phyloP scores from a whole-genome alignment of 2,888 invertebrate species.

The Protonemura montana region DNA sequence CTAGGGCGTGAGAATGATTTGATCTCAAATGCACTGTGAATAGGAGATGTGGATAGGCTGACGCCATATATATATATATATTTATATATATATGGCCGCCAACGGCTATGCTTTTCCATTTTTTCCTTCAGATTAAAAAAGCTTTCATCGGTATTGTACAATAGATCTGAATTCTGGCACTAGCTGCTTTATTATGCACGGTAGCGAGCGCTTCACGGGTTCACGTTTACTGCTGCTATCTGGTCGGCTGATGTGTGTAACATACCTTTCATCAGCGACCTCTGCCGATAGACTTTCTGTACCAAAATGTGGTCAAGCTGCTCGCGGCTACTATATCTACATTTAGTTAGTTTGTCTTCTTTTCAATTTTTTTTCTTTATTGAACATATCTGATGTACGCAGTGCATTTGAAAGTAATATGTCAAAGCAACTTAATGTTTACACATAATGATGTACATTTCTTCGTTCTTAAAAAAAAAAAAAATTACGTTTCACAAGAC shows the following conservation, averaged over 20 bases:
- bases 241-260: background rate
- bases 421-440: no score
- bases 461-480: no score
- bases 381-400: no score
- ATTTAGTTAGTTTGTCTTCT: no score
- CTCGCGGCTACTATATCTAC: no score
- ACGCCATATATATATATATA: no score
- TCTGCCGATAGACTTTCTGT: background rate
- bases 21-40: background rate
- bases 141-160: conserved; percentile 35
- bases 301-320: background rate
- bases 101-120: conserved; percentile 28
- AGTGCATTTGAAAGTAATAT: no score
- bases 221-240: background rate
- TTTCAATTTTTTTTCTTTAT: no score
- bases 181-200: background rate
- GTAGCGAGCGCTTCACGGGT: background rate
- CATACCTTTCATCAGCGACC: background rate
- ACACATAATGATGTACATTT: no score
- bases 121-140: conserved; percentile 36
- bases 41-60: conserved; percentile 8
- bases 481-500: no score
- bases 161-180: conserved; percentile 17
- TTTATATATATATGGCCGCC: background rate
- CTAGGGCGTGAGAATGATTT: background rate